Conservation (phyloP, 2,888 invertebrate genomes). For the Tipula lateralis region DNA sequence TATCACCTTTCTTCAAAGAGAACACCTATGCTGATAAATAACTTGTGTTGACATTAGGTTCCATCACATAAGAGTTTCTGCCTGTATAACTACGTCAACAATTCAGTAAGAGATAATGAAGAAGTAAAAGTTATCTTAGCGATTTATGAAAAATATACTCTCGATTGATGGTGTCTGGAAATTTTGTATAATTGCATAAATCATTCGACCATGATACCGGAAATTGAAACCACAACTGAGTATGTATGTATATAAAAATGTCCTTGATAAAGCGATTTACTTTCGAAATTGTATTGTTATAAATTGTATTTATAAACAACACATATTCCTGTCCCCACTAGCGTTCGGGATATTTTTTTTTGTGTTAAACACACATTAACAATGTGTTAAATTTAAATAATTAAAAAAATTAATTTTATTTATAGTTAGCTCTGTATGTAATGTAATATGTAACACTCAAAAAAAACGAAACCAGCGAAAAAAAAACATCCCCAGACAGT, state of each 20-base stretch:
- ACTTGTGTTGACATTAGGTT: too few species aligned
- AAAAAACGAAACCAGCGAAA: background rate
- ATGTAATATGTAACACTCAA: background rate
- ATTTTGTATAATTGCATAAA: too few species aligned
- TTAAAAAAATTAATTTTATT: background rate
- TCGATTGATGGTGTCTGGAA: too few species aligned
- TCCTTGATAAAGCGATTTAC: background rate
- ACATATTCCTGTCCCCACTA: background rate
- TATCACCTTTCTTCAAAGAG: too few species aligned
- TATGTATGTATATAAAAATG: background rate
- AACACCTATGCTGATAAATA: too few species aligned
- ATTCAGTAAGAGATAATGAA: too few species aligned
- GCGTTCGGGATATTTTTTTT: background rate
- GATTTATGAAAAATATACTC: too few species aligned
- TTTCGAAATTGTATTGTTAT: background rate
- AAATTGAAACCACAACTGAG: background rate
- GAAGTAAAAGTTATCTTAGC: too few species aligned
- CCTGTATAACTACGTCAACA: too few species aligned
- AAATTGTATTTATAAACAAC: too few species aligned
- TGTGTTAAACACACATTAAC: too few species aligned
- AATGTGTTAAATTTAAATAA: background rate
- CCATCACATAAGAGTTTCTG: too few species aligned
- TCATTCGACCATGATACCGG: background rate
- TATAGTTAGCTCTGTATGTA: background rate
- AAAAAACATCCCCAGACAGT: conserved; percentile 14